Conservation (phyloP, 1,140 invertebrate species). For the Sipha flava region DNA sequence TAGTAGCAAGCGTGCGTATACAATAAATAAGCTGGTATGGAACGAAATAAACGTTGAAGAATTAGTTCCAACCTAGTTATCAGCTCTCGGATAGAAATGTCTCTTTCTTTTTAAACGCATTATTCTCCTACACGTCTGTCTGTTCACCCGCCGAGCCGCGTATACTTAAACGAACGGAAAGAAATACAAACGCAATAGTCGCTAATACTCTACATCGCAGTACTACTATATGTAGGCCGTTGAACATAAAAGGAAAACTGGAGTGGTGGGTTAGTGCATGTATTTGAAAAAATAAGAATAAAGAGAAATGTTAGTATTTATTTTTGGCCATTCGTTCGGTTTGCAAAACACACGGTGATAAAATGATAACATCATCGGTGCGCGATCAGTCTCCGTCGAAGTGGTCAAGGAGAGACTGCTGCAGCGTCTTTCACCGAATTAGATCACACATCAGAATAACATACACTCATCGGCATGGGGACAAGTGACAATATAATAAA, state of each 20-base stretch:
- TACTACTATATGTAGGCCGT: no score
- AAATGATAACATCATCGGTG: not conserved
- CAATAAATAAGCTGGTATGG: not conserved
- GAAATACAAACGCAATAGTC: not conserved
- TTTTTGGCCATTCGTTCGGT: no score
- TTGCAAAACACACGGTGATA: no score
- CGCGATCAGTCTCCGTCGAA: no score
- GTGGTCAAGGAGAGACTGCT: no score
- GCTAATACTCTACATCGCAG: no score
- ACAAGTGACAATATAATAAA: not conserved
- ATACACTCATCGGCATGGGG: no score
- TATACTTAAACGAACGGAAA: not conserved
- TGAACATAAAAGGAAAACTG: no score
- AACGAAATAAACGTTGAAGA: constrained; percentile 11
- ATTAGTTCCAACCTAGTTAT: constrained; percentile 27
- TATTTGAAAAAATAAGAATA: no score
- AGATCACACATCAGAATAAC: not conserved
- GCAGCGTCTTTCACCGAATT: not conserved
- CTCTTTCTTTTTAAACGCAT: not conserved
- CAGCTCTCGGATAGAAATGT: not conserved
- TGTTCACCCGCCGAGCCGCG: no score
- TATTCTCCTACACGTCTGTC: not conserved
- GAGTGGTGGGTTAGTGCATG: no score
- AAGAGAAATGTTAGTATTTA: no score
- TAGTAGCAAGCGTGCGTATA: not conserved